A percentile compares a stretch with the other conserved stretches of the same genome.
Conservation (phyloP, 1,140 invertebrate genomes). For the Drosophila santomea region DNA sequence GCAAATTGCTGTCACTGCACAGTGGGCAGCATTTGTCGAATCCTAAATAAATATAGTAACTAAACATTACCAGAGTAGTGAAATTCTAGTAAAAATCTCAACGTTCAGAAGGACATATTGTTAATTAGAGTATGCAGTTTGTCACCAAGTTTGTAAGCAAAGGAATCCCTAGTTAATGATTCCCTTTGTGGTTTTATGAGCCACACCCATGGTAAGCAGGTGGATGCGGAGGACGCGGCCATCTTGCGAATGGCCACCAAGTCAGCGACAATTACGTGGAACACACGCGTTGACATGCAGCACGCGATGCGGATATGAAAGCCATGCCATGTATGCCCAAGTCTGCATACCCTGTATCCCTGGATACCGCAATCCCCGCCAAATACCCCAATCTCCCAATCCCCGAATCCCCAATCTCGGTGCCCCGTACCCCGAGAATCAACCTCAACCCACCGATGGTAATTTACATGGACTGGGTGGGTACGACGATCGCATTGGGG, state of each 20-base stretch:
- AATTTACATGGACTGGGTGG: slow-evolving; percentile 65
- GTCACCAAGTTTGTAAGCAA: background rate
- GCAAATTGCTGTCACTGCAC: slow-evolving; percentile 56
- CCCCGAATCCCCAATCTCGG: slow-evolving; percentile 15
- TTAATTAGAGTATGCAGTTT: no score
- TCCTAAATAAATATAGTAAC: no score
- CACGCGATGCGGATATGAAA: slow-evolving; percentile 75
- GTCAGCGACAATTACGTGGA: slow-evolving; percentile 71
- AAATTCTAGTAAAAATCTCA: no score
- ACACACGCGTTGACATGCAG: slow-evolving; percentile 82
- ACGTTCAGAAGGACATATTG: no score
- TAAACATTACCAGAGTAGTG: no score
- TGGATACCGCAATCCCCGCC: slow-evolving; percentile 1
- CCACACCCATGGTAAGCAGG: slow-evolving; percentile 10
- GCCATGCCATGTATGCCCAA: slow-evolving; percentile 33
- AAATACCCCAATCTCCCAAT: no score
- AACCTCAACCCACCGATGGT: slow-evolving; percentile 75
- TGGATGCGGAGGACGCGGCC: slow-evolving; percentile 37
- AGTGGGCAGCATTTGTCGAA: slow-evolving; percentile 10
- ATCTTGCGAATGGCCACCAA: slow-evolving; percentile 61
- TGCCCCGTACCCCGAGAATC: slow-evolving; percentile 15
- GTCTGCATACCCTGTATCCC: slow-evolving; percentile 1
- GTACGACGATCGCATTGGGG: slow-evolving; percentile 32
- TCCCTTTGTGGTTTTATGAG: background rate
- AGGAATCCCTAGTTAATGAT: background rate